Evolutionary conservation across 2,888 invertebrate genomes (phyloP).

Genomic region (Tethea ocularis): DNA sequence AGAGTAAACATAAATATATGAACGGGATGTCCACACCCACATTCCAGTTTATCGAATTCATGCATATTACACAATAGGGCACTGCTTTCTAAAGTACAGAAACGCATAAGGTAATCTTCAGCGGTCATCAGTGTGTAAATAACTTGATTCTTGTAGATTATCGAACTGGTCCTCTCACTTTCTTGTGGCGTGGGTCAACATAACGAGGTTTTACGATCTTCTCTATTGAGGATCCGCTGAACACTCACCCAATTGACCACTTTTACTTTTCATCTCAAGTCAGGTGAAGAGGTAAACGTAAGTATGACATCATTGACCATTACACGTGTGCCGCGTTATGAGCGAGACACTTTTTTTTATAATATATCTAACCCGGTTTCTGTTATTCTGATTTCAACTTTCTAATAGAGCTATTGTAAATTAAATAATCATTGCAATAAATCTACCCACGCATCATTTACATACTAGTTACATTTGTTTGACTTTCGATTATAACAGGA

Average conservation of each 20-base stretch:
- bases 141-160: constrained; percentile 6
- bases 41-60: neutral
- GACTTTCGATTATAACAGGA: neutral
- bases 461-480: neutral
- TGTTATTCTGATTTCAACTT: neutral
- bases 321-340: constrained; percentile 5
- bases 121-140: constrained; percentile 28
- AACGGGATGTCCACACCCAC: neutral
- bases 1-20: neutral
- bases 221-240: constrained; percentile 50
- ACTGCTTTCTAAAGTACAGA: constrained; percentile 14
- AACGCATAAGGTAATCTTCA: constrained; percentile 19
- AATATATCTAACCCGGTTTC: neutral
- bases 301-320: constrained; percentile 44
- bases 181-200: constrained; percentile 52
- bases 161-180: constrained; percentile 68
- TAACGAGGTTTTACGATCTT: constrained; percentile 60
- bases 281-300: constrained; percentile 45
- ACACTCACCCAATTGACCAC: constrained; percentile 70
- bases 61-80: neutral
- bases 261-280: constrained; percentile 72
- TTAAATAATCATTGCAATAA: constrained; percentile 1
- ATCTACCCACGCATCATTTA: neutral
- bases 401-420: constrained; percentile 2
- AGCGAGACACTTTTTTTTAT: neutral